Evolutionary conservation across 1,140 invertebrate species (phyloP).

Genomic region (Calliopsis andreniformis): DNA sequence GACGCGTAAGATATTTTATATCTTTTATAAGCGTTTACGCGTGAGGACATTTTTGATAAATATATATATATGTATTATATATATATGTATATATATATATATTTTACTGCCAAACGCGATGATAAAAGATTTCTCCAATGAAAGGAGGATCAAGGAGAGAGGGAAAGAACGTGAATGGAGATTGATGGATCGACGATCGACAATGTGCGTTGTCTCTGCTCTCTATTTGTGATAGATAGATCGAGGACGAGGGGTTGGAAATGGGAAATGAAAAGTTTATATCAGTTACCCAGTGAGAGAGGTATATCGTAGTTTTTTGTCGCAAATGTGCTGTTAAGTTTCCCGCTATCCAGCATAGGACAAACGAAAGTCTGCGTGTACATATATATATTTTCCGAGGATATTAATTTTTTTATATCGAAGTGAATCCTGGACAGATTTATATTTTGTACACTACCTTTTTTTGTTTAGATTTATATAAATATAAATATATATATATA

Average conservation of each 20-base stretch:
- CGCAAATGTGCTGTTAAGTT: conserved; percentile 51
- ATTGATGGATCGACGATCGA: conserved; percentile 1
- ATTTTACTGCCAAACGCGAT: conserved; percentile 47
- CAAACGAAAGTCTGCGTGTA: conserved; percentile 33
- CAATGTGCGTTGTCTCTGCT: conserved; percentile 18
- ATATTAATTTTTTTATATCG: conserved; percentile 57
- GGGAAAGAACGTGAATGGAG: not conserved
- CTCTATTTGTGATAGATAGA: conserved; percentile 46
- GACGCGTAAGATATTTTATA: conserved; percentile 39
- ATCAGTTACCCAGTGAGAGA: conserved; percentile 59
- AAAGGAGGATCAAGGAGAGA: not conserved
- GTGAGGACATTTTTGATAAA: conserved; percentile 43
- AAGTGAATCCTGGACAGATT: conserved; percentile 56
- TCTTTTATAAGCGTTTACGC: conserved; percentile 49
- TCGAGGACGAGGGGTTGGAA: not conserved
- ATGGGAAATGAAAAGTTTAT: conserved; percentile 43
- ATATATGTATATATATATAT: no score
- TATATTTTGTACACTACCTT: conserved; percentile 68
- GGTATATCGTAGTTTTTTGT: conserved; percentile 53
- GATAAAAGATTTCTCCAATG: conserved; percentile 11
- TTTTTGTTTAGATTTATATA: conserved; percentile 40
- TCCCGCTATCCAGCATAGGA: conserved; percentile 33
- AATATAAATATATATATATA: conserved; percentile 23
- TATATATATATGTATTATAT: conserved; percentile 38
- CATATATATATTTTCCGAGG: conserved; percentile 50